Evolutionary conservation across 2,888 invertebrate species (phyloP), one percentile per base, ranked within the genome.

Genomic region (Pasiphila rectangulata): DNA sequence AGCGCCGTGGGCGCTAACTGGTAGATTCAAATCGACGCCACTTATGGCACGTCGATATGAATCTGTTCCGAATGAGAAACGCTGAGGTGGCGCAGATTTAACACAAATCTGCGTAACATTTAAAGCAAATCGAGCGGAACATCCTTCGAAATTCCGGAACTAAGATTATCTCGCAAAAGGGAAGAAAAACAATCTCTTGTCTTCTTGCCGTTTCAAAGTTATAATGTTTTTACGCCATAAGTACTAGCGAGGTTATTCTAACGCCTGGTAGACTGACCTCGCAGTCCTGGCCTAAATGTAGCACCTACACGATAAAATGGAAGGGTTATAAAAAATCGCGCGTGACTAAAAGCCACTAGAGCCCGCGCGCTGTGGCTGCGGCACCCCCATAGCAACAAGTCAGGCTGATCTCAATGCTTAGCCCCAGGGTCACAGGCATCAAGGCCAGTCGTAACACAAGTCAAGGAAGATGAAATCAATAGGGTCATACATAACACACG

Each of bases 71-170:
- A 13, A 12, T 37, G 36, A 37, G 32, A 29, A 21, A 41, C 35
- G 37, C 39, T 29, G 19, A 44, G 40, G 39, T 35, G 44, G 36
- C 29, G 37, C 27, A 47, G 38, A 44, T 48, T 50, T 20, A 35
- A 37, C 38, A 23, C 19, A 25, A 38, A 44, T 46, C 45, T 24
- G 45, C n/a, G 34, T 39, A 45, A 39, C 51, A 42, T 49, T 42
- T 29, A 43, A 46, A 46, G 40, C 45, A 53, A 55, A 55, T 46
- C 46, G 46, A 32, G 42, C 51, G 24, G 40, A 35, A 46, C 35
- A 36, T 40, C 32, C 23, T 24, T 21, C n/a, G n/a, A n/a, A n/a
- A n/a, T n/a, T n/a, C 47, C 34, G 24, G 17, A 19, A 21, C 35
- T 12, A 19, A 13, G 17, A 32, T 17, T 9, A 17, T 32, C 10